phyloP scores from a whole-genome alignment of 2,113 vertebrate genomes.

The Marcusenius ussheri region DNA sequence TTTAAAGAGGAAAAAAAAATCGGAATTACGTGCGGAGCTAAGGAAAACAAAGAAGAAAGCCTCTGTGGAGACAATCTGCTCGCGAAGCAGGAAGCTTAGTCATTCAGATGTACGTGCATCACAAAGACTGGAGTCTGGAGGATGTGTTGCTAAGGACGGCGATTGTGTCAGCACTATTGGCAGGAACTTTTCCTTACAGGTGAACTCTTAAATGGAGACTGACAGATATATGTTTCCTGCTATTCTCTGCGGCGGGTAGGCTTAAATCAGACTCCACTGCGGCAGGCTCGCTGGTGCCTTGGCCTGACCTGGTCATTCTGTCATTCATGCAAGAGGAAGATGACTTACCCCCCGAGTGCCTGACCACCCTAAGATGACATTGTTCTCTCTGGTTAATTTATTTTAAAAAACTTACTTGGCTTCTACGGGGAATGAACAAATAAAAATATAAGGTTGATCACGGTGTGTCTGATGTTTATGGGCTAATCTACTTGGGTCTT shows the following conservation, averaged over 20 bases:
- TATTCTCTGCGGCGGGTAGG: constrained; percentile 36
- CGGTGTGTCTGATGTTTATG: neutral
- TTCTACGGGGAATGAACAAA: neutral
- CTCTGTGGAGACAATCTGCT: constrained; percentile 29
- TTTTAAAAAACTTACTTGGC: neutral
- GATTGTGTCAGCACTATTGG: constrained; percentile 46
- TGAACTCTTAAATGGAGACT: constrained; percentile 52
- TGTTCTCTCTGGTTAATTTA: neutral
- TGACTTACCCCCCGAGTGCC: constrained; percentile 10
- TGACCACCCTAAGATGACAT: neutral
- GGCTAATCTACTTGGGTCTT: neutral
- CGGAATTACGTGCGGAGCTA: constrained; percentile 15
- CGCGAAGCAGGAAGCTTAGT: constrained; percentile 40
- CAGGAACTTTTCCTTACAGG: constrained; percentile 47
- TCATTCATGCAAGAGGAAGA: constrained; percentile 31
- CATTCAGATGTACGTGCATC: constrained; percentile 29
- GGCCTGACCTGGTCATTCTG: constrained; percentile 8
- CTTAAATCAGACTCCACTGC: constrained; percentile 28
- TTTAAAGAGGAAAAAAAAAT: neutral
- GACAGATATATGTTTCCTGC: constrained; percentile 51
- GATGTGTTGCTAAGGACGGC: constrained; percentile 41
- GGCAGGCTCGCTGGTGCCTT: constrained; percentile 19
- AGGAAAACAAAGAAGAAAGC: constrained; percentile 21
- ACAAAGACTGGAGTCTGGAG: constrained; percentile 38
- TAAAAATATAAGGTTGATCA: neutral